Conservation (phyloP, 2,113 vertebrate species). For the Lichenostomus cassidix region DNA sequence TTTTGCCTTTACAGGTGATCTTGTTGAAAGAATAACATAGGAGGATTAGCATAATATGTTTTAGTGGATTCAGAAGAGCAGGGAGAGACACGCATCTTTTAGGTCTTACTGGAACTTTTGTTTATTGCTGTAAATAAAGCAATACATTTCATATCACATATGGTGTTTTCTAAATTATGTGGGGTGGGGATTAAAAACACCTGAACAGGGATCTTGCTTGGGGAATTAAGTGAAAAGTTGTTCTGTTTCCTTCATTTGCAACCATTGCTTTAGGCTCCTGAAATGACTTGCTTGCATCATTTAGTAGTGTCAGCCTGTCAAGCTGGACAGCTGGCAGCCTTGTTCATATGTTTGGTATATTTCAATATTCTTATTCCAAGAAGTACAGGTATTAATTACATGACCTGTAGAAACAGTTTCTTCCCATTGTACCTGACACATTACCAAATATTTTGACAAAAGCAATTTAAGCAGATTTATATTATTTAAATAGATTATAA, state of each 20-base stretch:
- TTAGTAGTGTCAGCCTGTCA: background rate
- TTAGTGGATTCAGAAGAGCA: conserved; percentile 20
- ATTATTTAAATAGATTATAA: background rate
- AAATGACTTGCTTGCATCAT: background rate
- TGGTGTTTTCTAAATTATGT: background rate
- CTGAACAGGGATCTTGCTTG: background rate
- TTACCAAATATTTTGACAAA: background rate
- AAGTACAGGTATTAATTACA: background rate
- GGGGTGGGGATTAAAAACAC: background rate
- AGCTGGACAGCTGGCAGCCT: background rate
- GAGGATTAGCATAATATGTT: background rate
- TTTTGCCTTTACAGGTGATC: conserved; percentile 2
- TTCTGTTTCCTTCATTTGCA: background rate
- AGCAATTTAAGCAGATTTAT: background rate
- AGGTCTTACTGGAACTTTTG: background rate
- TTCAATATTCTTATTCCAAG: background rate
- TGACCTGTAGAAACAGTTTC: background rate
- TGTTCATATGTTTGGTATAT: background rate
- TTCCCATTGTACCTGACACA: background rate
- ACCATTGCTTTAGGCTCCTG: background rate
- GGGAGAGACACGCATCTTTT: background rate
- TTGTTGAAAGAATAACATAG: conserved; percentile 12
- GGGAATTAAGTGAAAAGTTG: background rate
- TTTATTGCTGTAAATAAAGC: conserved; percentile 4
- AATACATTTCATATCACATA: background rate